Evolutionary conservation across 2,113 vertebrate species (phyloP).

Genomic region (Electrona antarctica): DNA sequence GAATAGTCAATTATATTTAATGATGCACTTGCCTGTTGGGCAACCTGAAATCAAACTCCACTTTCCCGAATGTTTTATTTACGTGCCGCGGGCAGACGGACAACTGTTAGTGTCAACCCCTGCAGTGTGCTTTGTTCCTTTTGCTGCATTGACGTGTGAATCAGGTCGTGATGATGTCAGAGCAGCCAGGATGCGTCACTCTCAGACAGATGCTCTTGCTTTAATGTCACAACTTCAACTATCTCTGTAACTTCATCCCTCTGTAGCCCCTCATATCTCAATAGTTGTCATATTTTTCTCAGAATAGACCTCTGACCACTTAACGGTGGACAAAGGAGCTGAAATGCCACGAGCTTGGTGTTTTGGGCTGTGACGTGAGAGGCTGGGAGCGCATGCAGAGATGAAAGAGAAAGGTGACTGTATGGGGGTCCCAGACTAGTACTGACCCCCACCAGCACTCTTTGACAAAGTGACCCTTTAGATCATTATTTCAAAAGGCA

Average conservation of each 20-base stretch:
- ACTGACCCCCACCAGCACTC: background rate
- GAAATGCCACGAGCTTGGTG: slow-evolving; percentile 55
- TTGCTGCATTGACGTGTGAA: slow-evolving; percentile 10
- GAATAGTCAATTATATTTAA: too few species aligned
- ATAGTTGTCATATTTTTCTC: slow-evolving; percentile 19
- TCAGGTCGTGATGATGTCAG: background rate
- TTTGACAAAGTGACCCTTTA: slow-evolving; percentile 44
- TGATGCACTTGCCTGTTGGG: too few species aligned
- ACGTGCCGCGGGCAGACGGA: too few species aligned
- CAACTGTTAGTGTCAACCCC: too few species aligned
- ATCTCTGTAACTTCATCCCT: slow-evolving; percentile 3
- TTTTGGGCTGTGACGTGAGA: slow-evolving; percentile 17
- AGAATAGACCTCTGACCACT: slow-evolving; percentile 30
- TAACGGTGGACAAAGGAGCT: slow-evolving; percentile 40
- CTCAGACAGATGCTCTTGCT: slow-evolving; percentile 9
- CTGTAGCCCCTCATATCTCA: slow-evolving; percentile 24
- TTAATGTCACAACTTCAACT: slow-evolving; percentile 31
- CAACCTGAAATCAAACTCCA: too few species aligned
- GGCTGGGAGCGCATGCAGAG: background rate
- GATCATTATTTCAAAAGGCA: slow-evolving; percentile 58
- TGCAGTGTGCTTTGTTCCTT: too few species aligned
- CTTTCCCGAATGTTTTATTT: too few species aligned
- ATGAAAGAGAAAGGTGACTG: slow-evolving; percentile 57
- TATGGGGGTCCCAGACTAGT: background rate
- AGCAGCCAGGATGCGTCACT: background rate